Percentiles rank a stretch among this genome's conserved stretches.
phyloP scores from a whole-genome alignment of 2,797 vertebrate species.

The Microhierax caerulescens region DNA sequence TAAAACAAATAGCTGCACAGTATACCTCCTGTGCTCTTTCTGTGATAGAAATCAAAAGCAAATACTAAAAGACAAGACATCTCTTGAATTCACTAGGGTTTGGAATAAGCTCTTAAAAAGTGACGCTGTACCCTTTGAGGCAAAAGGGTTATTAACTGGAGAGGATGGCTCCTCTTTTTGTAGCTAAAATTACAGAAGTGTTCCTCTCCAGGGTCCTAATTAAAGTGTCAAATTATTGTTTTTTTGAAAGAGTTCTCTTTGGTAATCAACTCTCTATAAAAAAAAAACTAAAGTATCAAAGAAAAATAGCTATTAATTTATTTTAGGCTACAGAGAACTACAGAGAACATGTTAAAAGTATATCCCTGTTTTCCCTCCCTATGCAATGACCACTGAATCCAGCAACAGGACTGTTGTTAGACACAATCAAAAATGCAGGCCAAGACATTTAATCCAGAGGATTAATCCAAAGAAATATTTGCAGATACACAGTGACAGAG shows the following conservation, averaged over 20 bases:
- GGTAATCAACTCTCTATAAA: background rate
- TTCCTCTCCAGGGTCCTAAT: background rate
- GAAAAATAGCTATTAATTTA: background rate
- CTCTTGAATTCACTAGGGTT: background rate
- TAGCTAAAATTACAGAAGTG: background rate
- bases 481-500: background rate
- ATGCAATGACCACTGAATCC: background rate
- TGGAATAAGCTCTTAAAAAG: background rate
- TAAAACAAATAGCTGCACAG: background rate
- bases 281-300: background rate
- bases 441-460: background rate
- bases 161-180: background rate
- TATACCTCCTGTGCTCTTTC: background rate
- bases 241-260: background rate
- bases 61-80: background rate
- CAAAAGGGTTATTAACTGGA: background rate
- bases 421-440: background rate
- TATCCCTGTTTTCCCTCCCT: background rate
- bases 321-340: background rate
- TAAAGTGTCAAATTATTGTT: background rate
- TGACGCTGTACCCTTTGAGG: background rate
- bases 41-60: background rate
- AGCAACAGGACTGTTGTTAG: background rate
- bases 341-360: background rate
- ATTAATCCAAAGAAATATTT: background rate